Evolutionary conservation across 2,888 invertebrate genomes (phyloP).

Genomic region (Muschampia plurimacula): DNA sequence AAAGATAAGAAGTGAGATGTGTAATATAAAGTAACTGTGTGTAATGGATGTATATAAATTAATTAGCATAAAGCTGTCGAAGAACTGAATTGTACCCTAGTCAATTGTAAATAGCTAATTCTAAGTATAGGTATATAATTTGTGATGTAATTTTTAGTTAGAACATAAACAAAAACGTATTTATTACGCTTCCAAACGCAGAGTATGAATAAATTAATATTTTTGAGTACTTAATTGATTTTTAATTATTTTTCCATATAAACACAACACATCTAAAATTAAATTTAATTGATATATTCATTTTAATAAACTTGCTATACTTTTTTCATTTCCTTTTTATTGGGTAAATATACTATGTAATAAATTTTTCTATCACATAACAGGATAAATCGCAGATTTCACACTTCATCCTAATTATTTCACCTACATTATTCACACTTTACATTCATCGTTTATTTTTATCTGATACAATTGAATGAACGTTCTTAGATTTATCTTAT

Average conservation of each 20-base stretch:
- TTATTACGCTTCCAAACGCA: constrained; percentile 85
- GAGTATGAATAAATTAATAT: constrained; percentile 84
- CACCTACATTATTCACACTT: constrained; percentile 3
- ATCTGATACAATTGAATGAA: background rate
- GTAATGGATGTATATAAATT: constrained; percentile 61
- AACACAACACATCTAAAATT: constrained; percentile 11
- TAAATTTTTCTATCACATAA: background rate
- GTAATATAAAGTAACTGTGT: constrained; percentile 55
- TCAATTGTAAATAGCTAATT: constrained; percentile 82
- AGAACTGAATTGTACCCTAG: constrained; percentile 86
- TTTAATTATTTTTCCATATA: constrained; percentile 54
- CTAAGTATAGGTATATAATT: constrained; percentile 76
- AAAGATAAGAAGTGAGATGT: constrained; percentile 61
- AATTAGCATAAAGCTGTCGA: constrained; percentile 66
- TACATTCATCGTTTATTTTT: constrained; percentile 4
- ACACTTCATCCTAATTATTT: background rate
- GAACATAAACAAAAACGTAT: constrained; percentile 80
- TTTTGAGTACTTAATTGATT: constrained; percentile 75
- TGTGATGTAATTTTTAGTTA: constrained; percentile 84
- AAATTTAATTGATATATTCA: background rate
- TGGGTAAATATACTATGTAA: background rate
- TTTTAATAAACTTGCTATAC: too few relatives aligned
- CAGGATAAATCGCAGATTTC: background rate
- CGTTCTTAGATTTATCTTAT: constrained; percentile 33
- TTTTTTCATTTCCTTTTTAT: too few relatives aligned